Percentiles rank a stretch among this genome's conserved stretches.
These are phyloP conservation scores for Tortrix viridana DNA, from an alignment of 2,888 invertebrate species.

Conservation along the genomic window DNA sequence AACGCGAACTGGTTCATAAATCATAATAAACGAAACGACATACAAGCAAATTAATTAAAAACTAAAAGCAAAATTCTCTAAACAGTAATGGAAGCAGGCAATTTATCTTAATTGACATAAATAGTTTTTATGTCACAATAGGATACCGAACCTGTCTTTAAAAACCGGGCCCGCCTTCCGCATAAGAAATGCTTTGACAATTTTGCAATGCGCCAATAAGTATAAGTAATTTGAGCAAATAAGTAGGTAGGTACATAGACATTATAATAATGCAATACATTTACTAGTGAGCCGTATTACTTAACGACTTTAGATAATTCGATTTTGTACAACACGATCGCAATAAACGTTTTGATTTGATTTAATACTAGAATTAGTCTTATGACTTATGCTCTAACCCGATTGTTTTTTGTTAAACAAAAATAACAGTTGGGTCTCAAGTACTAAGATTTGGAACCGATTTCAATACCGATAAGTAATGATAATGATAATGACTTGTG, in stretches of 20 bases:
- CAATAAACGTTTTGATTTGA: no score
- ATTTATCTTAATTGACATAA: not conserved
- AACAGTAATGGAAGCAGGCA: not conserved
- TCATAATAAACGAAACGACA: no score
- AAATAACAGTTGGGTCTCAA: not conserved
- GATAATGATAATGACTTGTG: not conserved
- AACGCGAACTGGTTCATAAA: no score
- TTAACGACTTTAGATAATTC: not conserved
- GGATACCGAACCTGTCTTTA: slow-evolving; percentile 15
- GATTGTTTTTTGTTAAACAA: no score
- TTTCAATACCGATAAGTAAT: slow-evolving; percentile 2
- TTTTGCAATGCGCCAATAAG: not conserved
- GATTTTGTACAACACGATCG: no score
- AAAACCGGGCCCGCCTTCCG: slow-evolving; percentile 3
- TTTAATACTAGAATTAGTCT: no score
- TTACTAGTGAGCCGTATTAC: not conserved
- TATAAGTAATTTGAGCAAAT: slow-evolving; percentile 4
- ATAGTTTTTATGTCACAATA: not conserved
- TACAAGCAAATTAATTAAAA: no score
- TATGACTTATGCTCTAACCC: no score
- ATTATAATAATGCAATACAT: not conserved
- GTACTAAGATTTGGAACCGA: not conserved
- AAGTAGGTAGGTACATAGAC: not conserved
- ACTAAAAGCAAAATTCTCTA: no score
- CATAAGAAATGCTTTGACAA: not conserved